These are phyloP conservation scores for Portevinia maculata DNA, from an alignment of 2,888 invertebrate genomes.

Conservation along the genomic window DNA sequence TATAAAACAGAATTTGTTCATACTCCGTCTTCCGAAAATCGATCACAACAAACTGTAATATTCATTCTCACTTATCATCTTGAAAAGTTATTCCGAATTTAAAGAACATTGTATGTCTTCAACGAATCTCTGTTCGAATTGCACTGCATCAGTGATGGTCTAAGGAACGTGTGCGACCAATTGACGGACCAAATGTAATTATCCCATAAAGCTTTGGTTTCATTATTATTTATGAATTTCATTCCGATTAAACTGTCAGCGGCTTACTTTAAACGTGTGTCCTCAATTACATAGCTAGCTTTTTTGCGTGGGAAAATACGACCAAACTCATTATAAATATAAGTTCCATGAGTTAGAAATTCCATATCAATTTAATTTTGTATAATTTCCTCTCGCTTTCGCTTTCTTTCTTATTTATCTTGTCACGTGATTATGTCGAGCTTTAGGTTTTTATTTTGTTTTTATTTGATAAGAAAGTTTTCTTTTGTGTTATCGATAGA, in stretches of 20 bases:
- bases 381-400: slow-evolving; percentile 3
- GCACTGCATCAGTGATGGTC: slow-evolving; percentile 9
- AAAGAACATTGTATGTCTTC: too few relatives aligned
- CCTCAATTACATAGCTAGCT: slow-evolving; percentile 28
- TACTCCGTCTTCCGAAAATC: too few relatives aligned
- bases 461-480: slow-evolving; percentile 52
- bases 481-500: slow-evolving; percentile 35
- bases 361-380: slow-evolving; percentile 34
- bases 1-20: too few relatives aligned
- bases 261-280: not conserved
- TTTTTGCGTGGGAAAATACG: slow-evolving; percentile 46
- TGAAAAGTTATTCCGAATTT: too few relatives aligned
- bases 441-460: not conserved
- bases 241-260: not conserved
- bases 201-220: slow-evolving; percentile 29
- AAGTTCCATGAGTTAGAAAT: not conserved
- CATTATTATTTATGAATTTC: slow-evolving; percentile 21
- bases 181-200: slow-evolving; percentile 34
- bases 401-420: not conserved
- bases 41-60: too few relatives aligned
- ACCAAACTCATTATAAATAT: not conserved
- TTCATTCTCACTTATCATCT: too few relatives aligned
- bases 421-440: slow-evolving; percentile 27
- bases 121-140: not conserved
- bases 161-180: slow-evolving; percentile 23